Base-by-base conservation (phyloP, 2,888 invertebrate genomes). In the Meghimatium bilineatum region DNA sequence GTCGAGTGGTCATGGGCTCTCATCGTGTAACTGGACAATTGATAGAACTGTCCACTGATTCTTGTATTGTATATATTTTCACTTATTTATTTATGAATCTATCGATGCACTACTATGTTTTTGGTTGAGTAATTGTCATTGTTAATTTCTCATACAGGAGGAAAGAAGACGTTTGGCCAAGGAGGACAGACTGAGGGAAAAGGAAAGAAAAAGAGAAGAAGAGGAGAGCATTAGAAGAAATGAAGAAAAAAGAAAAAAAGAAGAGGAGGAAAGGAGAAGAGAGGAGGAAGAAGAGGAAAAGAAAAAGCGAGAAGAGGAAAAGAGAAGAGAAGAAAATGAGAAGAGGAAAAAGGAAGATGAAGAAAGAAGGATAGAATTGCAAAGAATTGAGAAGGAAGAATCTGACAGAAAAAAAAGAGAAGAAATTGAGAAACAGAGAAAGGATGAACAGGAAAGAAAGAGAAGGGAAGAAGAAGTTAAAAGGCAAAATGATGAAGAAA, bases 401-500 rank as follows among this genome's bases (percentile, higher is more conserved):
- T 80, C 79, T 81, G 76, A 86, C 84, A 80, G 87, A 87, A 72
- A 83, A 86, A 78, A 86, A 88, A 29, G 49, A 86, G 80, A 75
- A 83, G 80, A 85, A 79, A 78, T 86, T 85, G 80, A 87, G 88
- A 66, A 83, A 84, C 75, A 86, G 87, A 20, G 34, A 87, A 78
- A 67, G 82, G 80, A 85, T 77, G 81, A 80, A 81, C 82, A 75
- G 74, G 38, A 29, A 0, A 72, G 85, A 84, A 76, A 86, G 86
- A 69, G 85, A 88, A 44, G 82, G 38, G 67, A 83, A 80, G 82
- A 86, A 69, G 83, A 82, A 34, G 82, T 79, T 44, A 78, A 85
- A 36, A 77, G 74, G 66, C 56, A 83, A 69, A 52, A 84, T 60
- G 80, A 78, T 75, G 76, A 83, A 38, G 38, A 76, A 38, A 72